phyloP scores from a whole-genome alignment of 2,797 vertebrate genomes.

The Petrocephalus schoutedeni region DNA sequence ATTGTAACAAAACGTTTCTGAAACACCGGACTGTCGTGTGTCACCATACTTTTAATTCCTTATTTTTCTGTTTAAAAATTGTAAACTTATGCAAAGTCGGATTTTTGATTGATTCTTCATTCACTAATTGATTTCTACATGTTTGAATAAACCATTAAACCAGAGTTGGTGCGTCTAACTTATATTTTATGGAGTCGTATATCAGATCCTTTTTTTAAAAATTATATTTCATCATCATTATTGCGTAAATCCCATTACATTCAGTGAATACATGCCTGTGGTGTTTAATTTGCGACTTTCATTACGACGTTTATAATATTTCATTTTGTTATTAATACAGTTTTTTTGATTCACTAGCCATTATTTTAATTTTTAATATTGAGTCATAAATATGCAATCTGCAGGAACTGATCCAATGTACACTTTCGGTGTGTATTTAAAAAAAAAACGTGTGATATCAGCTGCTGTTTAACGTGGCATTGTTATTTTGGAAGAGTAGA shows the following conservation, averaged over 20 bases:
- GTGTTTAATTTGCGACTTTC: neutral
- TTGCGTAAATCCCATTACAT: neutral
- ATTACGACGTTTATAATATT: neutral
- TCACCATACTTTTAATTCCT: neutral
- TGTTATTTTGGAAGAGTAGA: neutral
- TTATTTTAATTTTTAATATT: neutral
- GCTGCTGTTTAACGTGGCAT: neutral
- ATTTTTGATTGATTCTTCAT: neutral
- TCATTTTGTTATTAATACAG: neutral
- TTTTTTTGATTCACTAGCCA: neutral
- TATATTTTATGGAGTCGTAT: neutral
- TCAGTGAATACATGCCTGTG: neutral
- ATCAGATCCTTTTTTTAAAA: neutral
- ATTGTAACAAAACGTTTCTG: slow-evolving; percentile 48
- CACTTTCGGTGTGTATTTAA: neutral
- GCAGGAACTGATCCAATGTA: neutral
- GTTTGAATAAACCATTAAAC: slow-evolving; percentile 5
- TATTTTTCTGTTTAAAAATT: neutral
- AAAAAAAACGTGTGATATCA: neutral
- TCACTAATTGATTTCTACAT: neutral
- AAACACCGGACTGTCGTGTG: slow-evolving; percentile 33
- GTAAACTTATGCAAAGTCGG: neutral
- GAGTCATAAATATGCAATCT: neutral
- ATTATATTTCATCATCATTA: neutral
- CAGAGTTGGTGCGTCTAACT: neutral